Base-by-base conservation (phyloP, 2,888 invertebrate species). In the Metacarcinus magister region DNA sequence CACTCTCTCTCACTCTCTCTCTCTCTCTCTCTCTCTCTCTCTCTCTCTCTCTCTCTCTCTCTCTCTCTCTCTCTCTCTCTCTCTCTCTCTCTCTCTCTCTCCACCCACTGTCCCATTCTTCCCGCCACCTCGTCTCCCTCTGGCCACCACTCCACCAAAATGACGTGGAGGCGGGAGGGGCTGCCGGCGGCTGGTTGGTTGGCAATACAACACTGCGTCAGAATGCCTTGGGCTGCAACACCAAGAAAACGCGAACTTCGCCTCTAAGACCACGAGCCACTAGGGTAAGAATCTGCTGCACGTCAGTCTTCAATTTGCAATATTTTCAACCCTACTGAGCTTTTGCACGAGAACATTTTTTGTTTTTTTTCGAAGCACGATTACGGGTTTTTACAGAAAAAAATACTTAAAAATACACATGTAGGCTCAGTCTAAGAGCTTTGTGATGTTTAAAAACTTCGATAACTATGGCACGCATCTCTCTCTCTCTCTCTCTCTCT, bases 141-240 rank as follows among this genome's bases (percentile, higher is more conserved):
- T 39, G 87, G 87, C 87, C 87, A 87, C 87, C 39, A 87, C 87
- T 87, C 87, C 87, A 39, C 32, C 87, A 16, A 87, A 87, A 87
- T 87, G 39, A 87, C n/a, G 32, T 87, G 87, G 39, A 39, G 87
- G 13, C 0, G 87, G 16, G 87, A 16, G 87, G 39, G 87, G 39
- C 13, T 32, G 32, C 16, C 10, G 87, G 23, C 39, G 32, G 87
- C 39, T 87, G 39, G 87, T 39, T 87, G 87, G 87, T 39, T 87
- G 87, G 87, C 87, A 87, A 87, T 87, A 87, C 39, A 87, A 87
- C 87, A 87, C 87, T 87, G 39, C 87, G 87, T 87, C 87, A 87
- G 32, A 87, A 87, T 87, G 87, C 87, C 87, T 87, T 87, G 87
- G 87, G 87, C 87, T 13, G 39, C 87, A 39, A 5, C 39, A 16